Evolutionary conservation across 2,797 vertebrate species (phyloP), one percentile per base, ranked within the genome.

Genomic region (Gallirallus australis): DNA sequence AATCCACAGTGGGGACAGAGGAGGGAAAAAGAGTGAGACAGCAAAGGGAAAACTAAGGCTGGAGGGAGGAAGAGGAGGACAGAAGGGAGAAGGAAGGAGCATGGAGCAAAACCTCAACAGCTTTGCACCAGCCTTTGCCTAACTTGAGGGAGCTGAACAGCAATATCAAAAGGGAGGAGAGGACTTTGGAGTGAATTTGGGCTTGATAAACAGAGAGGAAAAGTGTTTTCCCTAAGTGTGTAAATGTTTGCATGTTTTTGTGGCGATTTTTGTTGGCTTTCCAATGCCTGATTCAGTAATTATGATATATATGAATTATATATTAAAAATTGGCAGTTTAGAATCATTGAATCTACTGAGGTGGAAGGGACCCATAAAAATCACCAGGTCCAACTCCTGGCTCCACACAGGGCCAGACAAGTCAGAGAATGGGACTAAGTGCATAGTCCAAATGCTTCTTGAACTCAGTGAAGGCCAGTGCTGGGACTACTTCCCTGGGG

Each of bases 1-100:
- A 42, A 5, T 1, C 3, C 21, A n/a, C 1, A 33, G 25, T 3
- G 15, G 39, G 30, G 37, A 37, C 13, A 50, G 6, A 7, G 2
- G 13, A 45, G 7, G 4, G 5, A 1, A 14, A 80, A 33, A 60
- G 11, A 48, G 8, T 66, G 31, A 77, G 85, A 16, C 7, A 63
- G 6, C 14, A 80, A 79, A 76, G 15, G 9, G 31, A 76, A 7
- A 21, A 52, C 6, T 9, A 69, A 52, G 23, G 31, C 6, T 66
- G 16, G n/a, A 91, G 27, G 56, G 25, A 8, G 27, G 23, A 13
- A 24, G 23, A 63, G 5, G 9, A 39, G 27, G 8, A 45, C 33
- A 15, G 42, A 45, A 40, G 11, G 11, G 6, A 70, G 8, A 53
- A 48, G 56, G 28, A 33, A 82, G 28, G 28, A 50, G 7, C 0